A percentile compares a stretch with the other conserved stretches of the same genome.
Conservation (phyloP, 92 coral and sea anemone species). For the Actinernus sp. region DNA sequence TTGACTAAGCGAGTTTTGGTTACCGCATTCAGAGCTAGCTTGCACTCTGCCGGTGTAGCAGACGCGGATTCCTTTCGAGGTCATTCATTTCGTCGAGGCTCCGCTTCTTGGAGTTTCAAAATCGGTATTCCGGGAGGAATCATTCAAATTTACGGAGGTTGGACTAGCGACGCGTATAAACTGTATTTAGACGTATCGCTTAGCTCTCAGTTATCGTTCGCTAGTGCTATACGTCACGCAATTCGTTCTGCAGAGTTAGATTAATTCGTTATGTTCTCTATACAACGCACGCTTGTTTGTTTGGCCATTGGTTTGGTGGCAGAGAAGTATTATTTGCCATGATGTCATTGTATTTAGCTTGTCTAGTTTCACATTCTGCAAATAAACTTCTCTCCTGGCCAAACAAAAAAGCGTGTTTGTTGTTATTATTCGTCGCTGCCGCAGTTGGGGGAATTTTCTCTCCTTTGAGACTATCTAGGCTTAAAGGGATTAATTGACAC, state of each 20-base stretch:
- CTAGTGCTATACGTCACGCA: too few species aligned
- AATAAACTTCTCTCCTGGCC: not conserved
- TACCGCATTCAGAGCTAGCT: not conserved
- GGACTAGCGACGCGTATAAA: slow-evolving; percentile 13
- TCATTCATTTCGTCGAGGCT: slow-evolving; percentile 16
- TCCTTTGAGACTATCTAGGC: too few species aligned
- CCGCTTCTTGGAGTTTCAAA: slow-evolving; percentile 9
- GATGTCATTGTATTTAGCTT: too few species aligned
- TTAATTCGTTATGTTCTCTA: too few species aligned
- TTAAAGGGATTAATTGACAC: too few species aligned
- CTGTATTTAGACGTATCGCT: slow-evolving; percentile 1
- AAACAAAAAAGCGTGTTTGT: too few species aligned
- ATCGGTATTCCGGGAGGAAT: slow-evolving; percentile 8
- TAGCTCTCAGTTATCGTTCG: slow-evolving; percentile 1
- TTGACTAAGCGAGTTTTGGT: not conserved
- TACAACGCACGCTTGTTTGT: too few species aligned
- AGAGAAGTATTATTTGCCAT: too few species aligned
- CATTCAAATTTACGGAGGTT: slow-evolving; percentile 9
- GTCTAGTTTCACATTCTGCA: too few species aligned
- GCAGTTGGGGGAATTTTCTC: not conserved
- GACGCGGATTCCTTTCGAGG: slow-evolving; percentile 1
- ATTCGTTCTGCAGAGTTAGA: too few species aligned
- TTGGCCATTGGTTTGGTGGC: too few species aligned
- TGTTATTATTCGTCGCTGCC: not conserved
- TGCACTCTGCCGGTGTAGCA: not conserved